Base-by-base conservation (phyloP, 1,140 invertebrate genomes). In the Scylla paramamosain region DNA sequence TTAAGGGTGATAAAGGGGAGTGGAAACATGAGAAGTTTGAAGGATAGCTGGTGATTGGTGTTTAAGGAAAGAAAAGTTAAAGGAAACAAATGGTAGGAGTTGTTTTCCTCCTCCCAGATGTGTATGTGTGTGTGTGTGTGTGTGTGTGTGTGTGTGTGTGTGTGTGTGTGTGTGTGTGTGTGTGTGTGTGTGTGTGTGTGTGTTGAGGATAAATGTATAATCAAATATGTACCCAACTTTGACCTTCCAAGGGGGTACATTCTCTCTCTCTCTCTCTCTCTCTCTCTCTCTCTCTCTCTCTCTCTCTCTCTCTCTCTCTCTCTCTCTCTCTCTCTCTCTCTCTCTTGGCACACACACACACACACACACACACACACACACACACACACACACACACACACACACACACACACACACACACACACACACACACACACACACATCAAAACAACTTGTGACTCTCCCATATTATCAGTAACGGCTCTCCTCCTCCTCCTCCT, bases 221-320 rank as follows among this genome's bases (percentile, higher is more conserved):
- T 77, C 67, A 77, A 77, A 77, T n/a, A n/a, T 77, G 67, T 77
- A 77, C 67, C 67, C 25, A n/a, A 77, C 67, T 77, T n/a, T n/a
- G 25, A 77, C 25, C 67, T 77, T 25, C 20, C 67, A 0, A 77
- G 67, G 16, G 16, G 16, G 12, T 77, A 77, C 67, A 77, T 77
- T 0, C 16, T 25, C 25, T 77, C 10, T 12, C 67, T 77, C 67
- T 77, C 67, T 77, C 67, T 77, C 67, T 77, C 67, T 77, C 67
- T 77, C 67, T 77, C 67, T 77, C 67, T 77, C 67, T 77, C 67
- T 77, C 67, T 77, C 67, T 77, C 67, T 77, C 67, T 77, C 67
- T 77, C 67, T 77, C 67, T 77, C 67, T 77, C 67, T 77, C 67
- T 77, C 67, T 77, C 67, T 77, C 67, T 77, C 67, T 77, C 67